These are phyloP conservation scores for Hypothenemus hampei DNA, from an alignment of 1,140 invertebrate genomes.

Conservation along the genomic window DNA sequence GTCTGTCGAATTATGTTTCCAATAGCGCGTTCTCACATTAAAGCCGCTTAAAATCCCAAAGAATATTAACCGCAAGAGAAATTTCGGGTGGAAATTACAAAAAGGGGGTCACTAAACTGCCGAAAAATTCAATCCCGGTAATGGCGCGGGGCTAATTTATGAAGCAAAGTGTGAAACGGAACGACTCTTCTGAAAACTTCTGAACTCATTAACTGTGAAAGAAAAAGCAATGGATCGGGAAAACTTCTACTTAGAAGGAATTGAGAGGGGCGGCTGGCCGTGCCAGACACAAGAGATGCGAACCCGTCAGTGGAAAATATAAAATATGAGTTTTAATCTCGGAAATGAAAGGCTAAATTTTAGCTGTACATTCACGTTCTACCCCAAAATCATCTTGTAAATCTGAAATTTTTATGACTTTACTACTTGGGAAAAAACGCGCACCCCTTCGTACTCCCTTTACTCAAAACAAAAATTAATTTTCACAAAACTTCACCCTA, in stretches of 20 bases:
- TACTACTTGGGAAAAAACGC: too few species aligned
- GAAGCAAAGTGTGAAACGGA: conserved; percentile 24
- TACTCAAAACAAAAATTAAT: background rate
- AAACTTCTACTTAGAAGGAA: conserved; percentile 30
- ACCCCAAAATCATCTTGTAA: background rate
- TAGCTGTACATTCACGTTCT: conserved; percentile 2
- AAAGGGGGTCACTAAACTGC: conserved; percentile 29
- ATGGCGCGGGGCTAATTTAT: conserved; percentile 28
- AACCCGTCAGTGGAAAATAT: conserved; percentile 34
- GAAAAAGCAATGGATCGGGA: conserved; percentile 32
- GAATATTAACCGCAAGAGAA: conserved; percentile 26
- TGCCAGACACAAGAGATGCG: conserved; percentile 29
- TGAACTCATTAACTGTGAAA: conserved; percentile 34
- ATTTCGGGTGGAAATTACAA: conserved; percentile 14
- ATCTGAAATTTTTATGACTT: background rate
- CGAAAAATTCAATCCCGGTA: conserved; percentile 30
- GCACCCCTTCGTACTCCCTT: too few species aligned
- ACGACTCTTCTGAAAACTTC: conserved; percentile 34
- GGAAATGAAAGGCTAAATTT: conserved; percentile 16
- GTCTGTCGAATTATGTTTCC: conserved; percentile 20
- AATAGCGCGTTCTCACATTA: conserved; percentile 23
- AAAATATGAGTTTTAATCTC: conserved; percentile 42
- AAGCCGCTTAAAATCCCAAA: conserved; percentile 5
- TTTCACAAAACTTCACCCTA: background rate
- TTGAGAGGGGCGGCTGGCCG: conserved; percentile 12